These are phyloP conservation scores for Clamator glandarius DNA, from an alignment of 2,797 vertebrate species.

Conservation along the genomic window DNA sequence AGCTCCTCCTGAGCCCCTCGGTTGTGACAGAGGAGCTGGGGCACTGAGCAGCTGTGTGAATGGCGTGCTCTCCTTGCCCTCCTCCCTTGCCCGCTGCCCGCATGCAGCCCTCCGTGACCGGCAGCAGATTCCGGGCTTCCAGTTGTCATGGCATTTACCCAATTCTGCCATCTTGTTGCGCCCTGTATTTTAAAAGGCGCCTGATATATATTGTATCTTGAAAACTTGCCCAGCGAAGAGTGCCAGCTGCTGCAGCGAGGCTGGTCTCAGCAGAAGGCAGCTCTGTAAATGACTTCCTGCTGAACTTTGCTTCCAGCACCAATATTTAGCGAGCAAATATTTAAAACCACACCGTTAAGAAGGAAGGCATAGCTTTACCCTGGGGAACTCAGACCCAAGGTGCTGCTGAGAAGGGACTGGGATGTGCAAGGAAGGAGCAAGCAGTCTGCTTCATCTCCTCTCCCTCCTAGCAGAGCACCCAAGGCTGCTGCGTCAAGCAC, in stretches of 20 bases:
- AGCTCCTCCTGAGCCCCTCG: background rate
- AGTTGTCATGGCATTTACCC: background rate
- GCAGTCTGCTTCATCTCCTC: background rate
- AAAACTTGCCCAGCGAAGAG: background rate
- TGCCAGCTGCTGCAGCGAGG: background rate
- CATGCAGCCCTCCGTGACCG: background rate
- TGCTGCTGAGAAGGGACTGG: background rate
- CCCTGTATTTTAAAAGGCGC: background rate
- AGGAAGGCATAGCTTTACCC: background rate
- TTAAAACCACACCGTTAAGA: background rate
- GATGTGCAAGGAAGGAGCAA: background rate
- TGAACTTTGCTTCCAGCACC: constrained; percentile 13
- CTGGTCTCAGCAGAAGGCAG: background rate
- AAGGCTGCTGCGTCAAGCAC: background rate
- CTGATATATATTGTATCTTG: accelerated
- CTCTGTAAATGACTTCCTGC: background rate
- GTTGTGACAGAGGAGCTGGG: accelerated
- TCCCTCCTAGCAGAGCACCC: background rate
- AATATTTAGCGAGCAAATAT: constrained; percentile 46
- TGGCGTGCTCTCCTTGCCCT: accelerated
- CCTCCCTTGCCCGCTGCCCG: background rate
- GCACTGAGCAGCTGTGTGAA: background rate
- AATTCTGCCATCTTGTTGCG: accelerated
- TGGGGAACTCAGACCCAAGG: background rate
- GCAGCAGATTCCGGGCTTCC: background rate